Base-by-base conservation (phyloP, 23 tunicate species). In the Aplidium turbinatum region DNA sequence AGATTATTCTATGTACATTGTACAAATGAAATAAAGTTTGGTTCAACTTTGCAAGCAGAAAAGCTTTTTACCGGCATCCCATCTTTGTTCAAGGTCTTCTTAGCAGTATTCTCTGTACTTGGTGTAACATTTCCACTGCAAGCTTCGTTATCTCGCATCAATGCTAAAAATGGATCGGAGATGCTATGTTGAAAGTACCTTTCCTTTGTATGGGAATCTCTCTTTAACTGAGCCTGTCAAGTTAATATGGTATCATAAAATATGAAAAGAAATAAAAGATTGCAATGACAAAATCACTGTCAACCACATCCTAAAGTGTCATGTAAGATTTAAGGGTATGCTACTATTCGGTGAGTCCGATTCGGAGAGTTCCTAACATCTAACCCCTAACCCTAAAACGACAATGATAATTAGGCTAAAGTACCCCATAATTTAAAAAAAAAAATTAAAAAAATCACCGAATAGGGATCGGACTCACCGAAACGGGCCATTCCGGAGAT, bases 121-220 rank as follows among this genome's bases (percentile, higher is more conserved):
- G 70, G 50, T 3, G 82, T 47, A 40, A 75, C 68, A 40, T 32
- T 32, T 38, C 70, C 77, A 26, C 74, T 74, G 0, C 58, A 25
- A 4, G 72, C 68, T 47, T 80, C 70, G 61, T 76, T 63, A 51
- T 88, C 96, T 38, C 96, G 46, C 71, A 82, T 71, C 68, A 88
- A 62, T 1, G 96, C 82, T 9, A 81, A 47, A 55, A 81, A 88
- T 2, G 96, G 96, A 45, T 88, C 96, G 69, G 68, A 40, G 21
- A 88, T 50, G 22, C 38, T 55, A 63, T 88, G 96, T 1, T 82
- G 63, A 76, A 81, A 88, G 48, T 88, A 88, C 2, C 79, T 70
- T 58, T 64, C 32, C 36, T 70, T 65, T 19, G 52, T 7, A 22
- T 76, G 30, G 21, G 52, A 29, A 6, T 77, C 82, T 9, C 65